These are phyloP conservation scores for Andrena fulva DNA, from an alignment of 2,888 invertebrate species.

Conservation along the genomic window DNA sequence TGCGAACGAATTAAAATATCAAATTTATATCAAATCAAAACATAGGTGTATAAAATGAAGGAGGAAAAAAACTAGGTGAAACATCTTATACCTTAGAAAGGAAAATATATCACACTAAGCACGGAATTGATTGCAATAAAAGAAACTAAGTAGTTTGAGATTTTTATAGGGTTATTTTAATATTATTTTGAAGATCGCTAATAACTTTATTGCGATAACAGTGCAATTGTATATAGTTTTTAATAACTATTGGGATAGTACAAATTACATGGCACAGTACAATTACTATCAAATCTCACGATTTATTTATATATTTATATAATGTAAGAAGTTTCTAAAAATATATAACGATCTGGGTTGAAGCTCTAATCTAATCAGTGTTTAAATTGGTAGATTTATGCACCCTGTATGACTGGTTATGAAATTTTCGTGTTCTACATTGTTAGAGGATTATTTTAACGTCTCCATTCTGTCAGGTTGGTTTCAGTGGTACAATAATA, in stretches of 20 bases:
- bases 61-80: background rate
- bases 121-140: slow-evolving; percentile 40
- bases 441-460: background rate
- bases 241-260: slow-evolving; percentile 36
- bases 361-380: background rate
- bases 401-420: background rate
- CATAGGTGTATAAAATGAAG: background rate
- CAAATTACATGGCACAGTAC: slow-evolving; percentile 40
- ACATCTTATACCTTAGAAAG: background rate
- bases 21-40: background rate
- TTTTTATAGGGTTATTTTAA: slow-evolving; percentile 5
- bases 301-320: slow-evolving; percentile 37
- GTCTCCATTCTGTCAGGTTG: background rate
- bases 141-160: slow-evolving; percentile 16
- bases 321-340: slow-evolving; percentile 9
- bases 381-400: background rate
- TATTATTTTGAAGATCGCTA: slow-evolving; percentile 21
- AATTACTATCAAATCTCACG: slow-evolving; percentile 17
- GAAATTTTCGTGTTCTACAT: background rate
- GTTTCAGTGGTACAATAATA: background rate
- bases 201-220: slow-evolving; percentile 15
- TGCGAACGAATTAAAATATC: background rate
- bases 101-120: slow-evolving; percentile 16
- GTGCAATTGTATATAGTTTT: slow-evolving; percentile 43
- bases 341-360: slow-evolving; percentile 8